Conservation (phyloP, 2,113 vertebrate genomes). For the Garra rufa region DNA sequence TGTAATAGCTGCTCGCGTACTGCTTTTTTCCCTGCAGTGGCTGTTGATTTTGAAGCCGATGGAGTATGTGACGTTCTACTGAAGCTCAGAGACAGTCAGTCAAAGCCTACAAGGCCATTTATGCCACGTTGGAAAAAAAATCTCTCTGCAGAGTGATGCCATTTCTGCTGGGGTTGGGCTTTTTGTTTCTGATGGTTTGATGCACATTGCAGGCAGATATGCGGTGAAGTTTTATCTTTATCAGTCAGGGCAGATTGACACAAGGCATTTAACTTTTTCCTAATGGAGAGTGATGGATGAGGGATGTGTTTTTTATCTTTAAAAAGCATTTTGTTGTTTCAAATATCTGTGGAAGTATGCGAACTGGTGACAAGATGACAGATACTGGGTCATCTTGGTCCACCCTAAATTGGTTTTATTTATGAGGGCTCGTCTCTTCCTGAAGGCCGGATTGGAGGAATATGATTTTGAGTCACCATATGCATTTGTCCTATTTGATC, state of each 20-base stretch:
- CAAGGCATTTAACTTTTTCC: slow-evolving; percentile 23
- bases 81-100: slow-evolving; percentile 52
- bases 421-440: not conserved
- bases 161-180: slow-evolving; percentile 38
- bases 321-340: slow-evolving; percentile 14
- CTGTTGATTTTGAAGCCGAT: slow-evolving; percentile 52
- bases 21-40: slow-evolving; percentile 51
- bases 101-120: slow-evolving; percentile 56
- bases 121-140: slow-evolving; percentile 40
- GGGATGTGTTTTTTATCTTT: not conserved
- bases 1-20: slow-evolving; percentile 35
- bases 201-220: slow-evolving; percentile 34
- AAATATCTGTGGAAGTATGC: slow-evolving; percentile 2
- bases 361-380: not conserved
- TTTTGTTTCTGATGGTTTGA: slow-evolving; percentile 44
- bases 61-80: slow-evolving; percentile 51
- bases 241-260: slow-evolving; percentile 15
- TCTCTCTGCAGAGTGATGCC: slow-evolving; percentile 39
- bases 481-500: slow-evolving; percentile 16
- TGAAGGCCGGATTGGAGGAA: slow-evolving; percentile 46
- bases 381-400: not conserved
- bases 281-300: not conserved
- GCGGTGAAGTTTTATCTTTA: slow-evolving; percentile 24
- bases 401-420: slow-evolving; percentile 32
- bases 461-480: slow-evolving; percentile 50